Base-by-base conservation (phyloP, 2,888 invertebrate species). In the Asteroscopus sphinx region DNA sequence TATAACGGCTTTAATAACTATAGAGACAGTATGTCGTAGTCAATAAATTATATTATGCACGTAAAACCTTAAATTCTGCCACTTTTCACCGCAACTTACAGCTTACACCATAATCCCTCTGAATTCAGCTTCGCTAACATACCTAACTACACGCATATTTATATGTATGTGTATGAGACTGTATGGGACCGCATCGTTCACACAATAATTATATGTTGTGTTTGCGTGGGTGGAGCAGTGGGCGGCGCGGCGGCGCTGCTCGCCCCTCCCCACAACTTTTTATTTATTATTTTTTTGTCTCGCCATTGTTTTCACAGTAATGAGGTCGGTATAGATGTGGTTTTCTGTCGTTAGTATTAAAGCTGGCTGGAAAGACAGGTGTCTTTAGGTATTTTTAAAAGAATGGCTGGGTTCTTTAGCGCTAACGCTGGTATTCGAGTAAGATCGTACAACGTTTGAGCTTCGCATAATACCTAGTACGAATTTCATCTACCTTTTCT, bases 201-300 rank as follows among this genome's bases (percentile, higher is more conserved):
- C 76, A 77, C 76, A 82, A 81, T 82, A 82, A 86, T 84, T 81
- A 81, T 85, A 84, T 81, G 81, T 82, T 83, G 80, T 81, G 81
- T 83, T 78, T 81, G 79, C 68, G 85, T 87, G 89, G 90, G 89
- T 76, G 89, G 85, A 68, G 68, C 86, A 86, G 86, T 88, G 92
- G 90, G 88, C 89, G 91, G 87, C 76, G 88, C 91, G 84, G 78
- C 84, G 81, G 88, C 91, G 84, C 78, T 84, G 81, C 46, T 81
- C 80, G 82, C 78, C 81, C 73, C 85, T 84, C 88, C 80, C 79
- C 79, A 85, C 81, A 81, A 77, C 80, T 80, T 77, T 62, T 64
- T 54, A 48, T 77, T 81, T 82, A 73, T 79, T 79, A 69, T 77
- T 61, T 66, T 58, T 70, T 76, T 74, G 74, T 72, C 62, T 60